Evolutionary conservation across 2,797 vertebrate species (phyloP), one percentile per base, ranked within the genome.

Genomic region (Merluccius polli): DNA sequence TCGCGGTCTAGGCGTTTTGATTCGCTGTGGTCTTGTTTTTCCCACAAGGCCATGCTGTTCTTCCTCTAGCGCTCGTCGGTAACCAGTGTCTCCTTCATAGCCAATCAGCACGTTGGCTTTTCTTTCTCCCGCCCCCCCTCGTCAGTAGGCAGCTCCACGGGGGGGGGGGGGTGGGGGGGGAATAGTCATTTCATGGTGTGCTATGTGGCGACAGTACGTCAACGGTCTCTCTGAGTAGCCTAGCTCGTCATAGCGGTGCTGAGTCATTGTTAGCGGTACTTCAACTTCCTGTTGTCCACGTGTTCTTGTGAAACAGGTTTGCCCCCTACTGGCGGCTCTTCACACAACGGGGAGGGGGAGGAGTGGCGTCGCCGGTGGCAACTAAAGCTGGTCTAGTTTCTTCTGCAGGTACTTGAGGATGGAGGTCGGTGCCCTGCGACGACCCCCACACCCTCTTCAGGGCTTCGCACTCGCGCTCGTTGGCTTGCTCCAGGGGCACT

Each of bases 381-480:
- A 30, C 95, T 93, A 96, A 82, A 96, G 95, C 81, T 96, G 95
- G 77, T 96, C 95, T 0, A 95, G 95, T 83, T 95, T 95, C 85
- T 93, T 95, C 93, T 99, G 97, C 81, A 99, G 92, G 79, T 97
- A 96, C 88, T 95, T 96, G 76, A 99, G 89, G 89, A 99, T 98
- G 72, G 98, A 95, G 92, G 92, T 99, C 97, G 78, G 97, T 97
- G 71, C 97, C 97, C 89, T 99, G 97, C 0, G 95, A 93, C 0
- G 97, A 98, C 70, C 97, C 96, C 97, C 97, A 99, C 75, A 99
- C 95, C 79, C 96, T 95, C 94, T 96, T 97, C 79, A 99, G 89
- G n/a, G 95, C 95, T 86, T 99, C 97, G 78, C 97, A 98, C 85
- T 99, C 97, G 0, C 95, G 94, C 89, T 99, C 97, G 0, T 99